Percentiles rank a stretch among this genome's conserved stretches.
Conservation (phyloP, 2,888 invertebrate species). For the Drosophila gaucha region DNA sequence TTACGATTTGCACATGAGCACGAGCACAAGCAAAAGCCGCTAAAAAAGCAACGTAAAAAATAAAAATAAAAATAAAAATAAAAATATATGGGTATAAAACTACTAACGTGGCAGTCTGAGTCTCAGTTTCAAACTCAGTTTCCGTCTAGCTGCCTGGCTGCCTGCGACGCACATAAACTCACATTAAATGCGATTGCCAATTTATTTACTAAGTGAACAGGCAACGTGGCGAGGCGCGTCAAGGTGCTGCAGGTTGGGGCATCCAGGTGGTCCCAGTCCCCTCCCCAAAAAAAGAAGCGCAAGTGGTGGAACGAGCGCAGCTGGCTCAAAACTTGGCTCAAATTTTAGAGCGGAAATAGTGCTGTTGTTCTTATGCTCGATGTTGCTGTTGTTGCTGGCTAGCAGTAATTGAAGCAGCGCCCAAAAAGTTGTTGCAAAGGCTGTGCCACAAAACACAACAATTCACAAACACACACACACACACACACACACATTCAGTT, state of each 20-base stretch:
- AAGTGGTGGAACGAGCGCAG: constrained; percentile 47
- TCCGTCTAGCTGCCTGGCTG: constrained; percentile 34
- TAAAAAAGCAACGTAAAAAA: constrained; percentile 21
- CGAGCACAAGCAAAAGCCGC: constrained; percentile 40
- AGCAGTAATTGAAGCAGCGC: constrained; percentile 69
- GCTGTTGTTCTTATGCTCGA: constrained; percentile 31
- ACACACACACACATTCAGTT: constrained; percentile 18
- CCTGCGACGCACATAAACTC: constrained; percentile 77
- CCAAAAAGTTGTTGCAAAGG: constrained; percentile 68
- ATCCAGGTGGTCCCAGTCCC: constrained; percentile 27
- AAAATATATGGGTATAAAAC: constrained; percentile 54
- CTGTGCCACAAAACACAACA: constrained; percentile 57
- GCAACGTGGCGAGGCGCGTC: constrained; percentile 34
- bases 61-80: constrained; percentile 45
- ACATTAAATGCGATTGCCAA: constrained; percentile 81
- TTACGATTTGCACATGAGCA: constrained; percentile 78
- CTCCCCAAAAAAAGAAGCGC: constrained; percentile 2
- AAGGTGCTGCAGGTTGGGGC: constrained; percentile 21
- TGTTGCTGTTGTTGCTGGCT: constrained; percentile 32
- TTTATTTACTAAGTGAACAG: constrained; percentile 80
- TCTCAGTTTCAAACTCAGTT: constrained; percentile 36
- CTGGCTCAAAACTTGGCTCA: constrained; percentile 75
- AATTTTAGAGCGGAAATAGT: constrained; percentile 79
- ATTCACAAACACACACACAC: constrained; percentile 26
- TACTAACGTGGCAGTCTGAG: constrained; percentile 39